Evolutionary conservation across 2,797 vertebrate genomes (phyloP), one percentile per base, ranked within the genome.

Genomic region (Sparus aurata): DNA sequence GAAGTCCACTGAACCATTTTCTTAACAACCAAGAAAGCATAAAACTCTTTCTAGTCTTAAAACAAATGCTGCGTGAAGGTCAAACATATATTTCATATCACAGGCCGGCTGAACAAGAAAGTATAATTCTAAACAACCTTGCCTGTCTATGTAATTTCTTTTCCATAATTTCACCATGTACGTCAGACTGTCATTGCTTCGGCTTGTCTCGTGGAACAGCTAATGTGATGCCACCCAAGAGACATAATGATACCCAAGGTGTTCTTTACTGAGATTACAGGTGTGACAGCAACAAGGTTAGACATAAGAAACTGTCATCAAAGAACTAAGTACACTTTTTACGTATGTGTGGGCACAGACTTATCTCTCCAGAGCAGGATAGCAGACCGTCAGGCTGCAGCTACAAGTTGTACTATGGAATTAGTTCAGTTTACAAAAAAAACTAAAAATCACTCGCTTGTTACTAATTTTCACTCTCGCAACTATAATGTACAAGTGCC

Each of bases 61-160:
- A 83, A 54, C 57, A 62, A 84, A 69, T 49, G 64, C 57, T 25
- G 73, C 17, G 5, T 88, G 79, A 91, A 90, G 72, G 85, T 86
- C 78, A 83, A 87, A 41, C 59, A 25, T 71, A 77, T 69, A 74
- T 74, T 80, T 55, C 43, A 61, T 70, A 58, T 13, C 13, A 27
- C 46, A 17, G 25, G 22, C 9, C 43, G 45, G 43, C n/a, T 38
- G 38, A 18, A 23, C 30, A 71, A 54, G 63, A 34, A 1, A 17
- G 2, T 15, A 43, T 74, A 25, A 77, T 80, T 76, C 73, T 34
- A 73, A 84, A 85, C 76, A 85, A 73, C 76, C 82, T 82, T 75
- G 20, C 22, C 53, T 67, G 55, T 75, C 68, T 46, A 5, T 69
- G 20, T 13, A 30, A 70, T 77, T 83, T 65, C 30, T 49, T 65